Conservation (phyloP, 2,113 vertebrate species). For the Polyodon spathula region DNA sequence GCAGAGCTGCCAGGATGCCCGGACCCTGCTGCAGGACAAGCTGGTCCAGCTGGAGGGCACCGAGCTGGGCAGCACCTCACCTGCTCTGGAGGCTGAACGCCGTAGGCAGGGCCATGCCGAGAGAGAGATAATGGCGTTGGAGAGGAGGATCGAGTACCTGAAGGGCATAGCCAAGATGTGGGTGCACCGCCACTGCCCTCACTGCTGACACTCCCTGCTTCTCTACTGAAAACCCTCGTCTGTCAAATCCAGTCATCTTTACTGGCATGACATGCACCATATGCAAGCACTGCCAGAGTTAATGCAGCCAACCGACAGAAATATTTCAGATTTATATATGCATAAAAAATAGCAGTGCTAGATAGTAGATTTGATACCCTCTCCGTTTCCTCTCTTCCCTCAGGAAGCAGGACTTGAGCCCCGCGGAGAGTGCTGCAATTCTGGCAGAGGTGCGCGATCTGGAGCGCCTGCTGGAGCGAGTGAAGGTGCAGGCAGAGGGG, state of each 20-base stretch:
- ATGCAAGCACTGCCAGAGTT: too few species aligned
- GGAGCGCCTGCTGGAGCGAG: conserved; percentile 54
- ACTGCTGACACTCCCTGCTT: too few species aligned
- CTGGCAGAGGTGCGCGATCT: conserved; percentile 58
- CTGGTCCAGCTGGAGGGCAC: conserved; percentile 37
- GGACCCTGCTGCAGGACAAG: conserved; percentile 54
- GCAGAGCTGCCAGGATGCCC: conserved; percentile 59
- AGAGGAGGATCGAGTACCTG: conserved; percentile 66
- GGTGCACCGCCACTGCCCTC: conserved; percentile 25
- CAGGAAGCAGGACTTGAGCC: conserved; percentile 69
- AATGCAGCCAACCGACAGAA: too few species aligned
- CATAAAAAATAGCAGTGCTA: neutral
- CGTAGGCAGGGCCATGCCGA: conserved; percentile 42
- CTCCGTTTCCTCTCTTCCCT: neutral
- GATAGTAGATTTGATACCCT: neutral
- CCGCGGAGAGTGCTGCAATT: conserved; percentile 60
- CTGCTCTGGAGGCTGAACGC: conserved; percentile 43
- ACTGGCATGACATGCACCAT: too few species aligned
- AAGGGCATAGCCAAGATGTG: conserved; percentile 65
- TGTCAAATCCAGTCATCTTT: too few species aligned
- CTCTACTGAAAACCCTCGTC: too few species aligned
- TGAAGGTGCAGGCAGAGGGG: conserved; percentile 43
- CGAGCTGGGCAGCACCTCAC: conserved; percentile 38
- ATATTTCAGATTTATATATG: too few species aligned
- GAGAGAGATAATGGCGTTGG: conserved; percentile 59